A percentile compares a stretch with the other conserved stretches of the same genome.
Evolutionary conservation across 1,140 invertebrate species (phyloP).

Genomic region (Zeugodacus cucurbitae): DNA sequence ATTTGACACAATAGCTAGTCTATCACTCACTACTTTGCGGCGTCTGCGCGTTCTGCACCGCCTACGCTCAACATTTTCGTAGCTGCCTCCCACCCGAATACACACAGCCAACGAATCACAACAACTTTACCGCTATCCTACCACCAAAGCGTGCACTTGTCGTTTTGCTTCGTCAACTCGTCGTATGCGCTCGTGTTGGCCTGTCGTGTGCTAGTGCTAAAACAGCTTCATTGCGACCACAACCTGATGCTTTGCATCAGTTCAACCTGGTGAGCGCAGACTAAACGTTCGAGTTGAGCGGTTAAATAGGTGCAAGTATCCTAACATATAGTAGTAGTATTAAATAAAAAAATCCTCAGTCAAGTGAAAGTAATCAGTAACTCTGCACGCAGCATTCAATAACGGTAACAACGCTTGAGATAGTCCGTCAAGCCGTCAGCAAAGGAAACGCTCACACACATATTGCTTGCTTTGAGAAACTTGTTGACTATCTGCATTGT

Average conservation of each 20-base stretch:
- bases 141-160: not conserved
- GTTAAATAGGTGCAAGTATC: conserved; percentile 52
- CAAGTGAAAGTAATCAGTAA: not conserved
- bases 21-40: not conserved
- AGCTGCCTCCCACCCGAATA: not conserved
- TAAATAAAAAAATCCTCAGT: not conserved
- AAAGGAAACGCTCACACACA: not conserved
- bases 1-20: not conserved
- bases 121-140: not conserved
- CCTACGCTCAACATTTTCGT: not conserved
- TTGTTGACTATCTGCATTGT: conserved; percentile 25
- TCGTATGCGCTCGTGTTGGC: not conserved
- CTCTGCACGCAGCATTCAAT: not conserved
- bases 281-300: conserved; percentile 61
- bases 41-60: not conserved
- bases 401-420: not conserved
- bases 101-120: not conserved
- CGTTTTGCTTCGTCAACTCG: not conserved
- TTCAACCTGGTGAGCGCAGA: conserved; percentile 64
- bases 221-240: conserved; percentile 38
- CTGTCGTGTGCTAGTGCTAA: not conserved
- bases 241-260: conserved; percentile 60
- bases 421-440: not conserved
- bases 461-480: not conserved
- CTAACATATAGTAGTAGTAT: not conserved